phyloP scores from a whole-genome alignment of 2,113 vertebrate genomes.

The Perca schrenkii region DNA sequence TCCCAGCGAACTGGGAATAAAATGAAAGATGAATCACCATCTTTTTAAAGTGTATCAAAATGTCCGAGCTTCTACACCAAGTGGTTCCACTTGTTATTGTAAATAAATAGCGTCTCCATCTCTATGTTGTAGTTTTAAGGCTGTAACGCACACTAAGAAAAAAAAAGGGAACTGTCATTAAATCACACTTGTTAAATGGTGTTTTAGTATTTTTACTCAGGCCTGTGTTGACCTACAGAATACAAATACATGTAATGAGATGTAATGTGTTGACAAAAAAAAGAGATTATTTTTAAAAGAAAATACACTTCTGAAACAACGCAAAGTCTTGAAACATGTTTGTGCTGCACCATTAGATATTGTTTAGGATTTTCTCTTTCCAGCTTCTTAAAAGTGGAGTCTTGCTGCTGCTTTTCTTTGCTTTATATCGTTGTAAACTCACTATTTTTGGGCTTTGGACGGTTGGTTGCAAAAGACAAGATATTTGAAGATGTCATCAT shows the following conservation, averaged over 20 bases:
- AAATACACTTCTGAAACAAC: conserved; percentile 25
- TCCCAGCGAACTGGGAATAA: background rate
- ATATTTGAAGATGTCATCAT: background rate
- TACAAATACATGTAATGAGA: background rate
- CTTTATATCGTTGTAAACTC: background rate
- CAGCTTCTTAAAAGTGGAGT: background rate
- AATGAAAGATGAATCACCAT: no score
- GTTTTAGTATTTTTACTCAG: background rate
- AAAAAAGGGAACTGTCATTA: conserved; percentile 55
- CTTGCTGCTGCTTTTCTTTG: background rate
- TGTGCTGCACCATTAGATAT: background rate
- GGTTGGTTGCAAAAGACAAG: no score
- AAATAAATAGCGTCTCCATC: conserved; percentile 13
- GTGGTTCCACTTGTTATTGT: conserved; percentile 8
- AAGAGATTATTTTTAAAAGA: background rate
- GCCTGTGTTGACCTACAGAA: background rate
- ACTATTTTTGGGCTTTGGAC: background rate
- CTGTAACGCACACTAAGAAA: background rate
- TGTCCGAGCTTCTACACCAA: background rate
- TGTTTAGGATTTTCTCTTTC: background rate
- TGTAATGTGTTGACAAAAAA: conserved; percentile 1
- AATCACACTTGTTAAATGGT: conserved; percentile 11
- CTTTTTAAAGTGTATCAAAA: no score
- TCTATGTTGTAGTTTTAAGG: background rate
- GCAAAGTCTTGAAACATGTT: background rate